Base-by-base conservation (phyloP, 2,797 vertebrate species). In the Pangasius krempfi region DNA sequence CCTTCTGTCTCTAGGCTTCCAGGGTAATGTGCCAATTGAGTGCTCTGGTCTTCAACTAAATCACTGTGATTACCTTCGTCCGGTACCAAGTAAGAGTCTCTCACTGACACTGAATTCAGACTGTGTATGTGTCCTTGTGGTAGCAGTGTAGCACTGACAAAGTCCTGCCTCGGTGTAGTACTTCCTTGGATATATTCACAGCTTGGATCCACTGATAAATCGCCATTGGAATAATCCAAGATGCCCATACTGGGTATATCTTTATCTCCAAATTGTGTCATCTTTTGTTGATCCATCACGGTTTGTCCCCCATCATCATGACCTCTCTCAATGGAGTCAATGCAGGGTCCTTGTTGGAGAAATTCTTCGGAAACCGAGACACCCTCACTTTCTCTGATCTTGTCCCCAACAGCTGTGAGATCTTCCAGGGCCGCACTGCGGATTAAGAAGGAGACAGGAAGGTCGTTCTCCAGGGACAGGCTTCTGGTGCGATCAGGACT, bases 351-450 rank as follows among this genome's bases (percentile, higher is more conserved):
- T 2, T 91, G 91, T 44, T 90, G 80, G 0, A 58, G 80, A 54
- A 85, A 13, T 22, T 91, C 73, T 3, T 60, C 75, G 54, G 82
- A 83, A 58, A 58, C 79, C 30, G 54, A 60, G 50, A 20, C 50
- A 37, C 56, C 54, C 6, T 84, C 14, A 25, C 37, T 27, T 88
- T 89, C 90, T 40, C 6, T 33, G 18, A 60, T 50, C 60, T 78
- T 92, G 75, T 94, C 92, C 5, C 92, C 94, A 13, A 96, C 95
- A 52, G 92, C 88, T 0, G 94, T 96, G 37, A 96, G 94, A 90
- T 96, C 95, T 80, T 96, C 95, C 92, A 96, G 50, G 44, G 95
- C 96, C 0, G 88, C 2, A 89, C 94, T 96, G 78, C 95, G 94
- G 27, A 96, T 91, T 14, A 96, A 90, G 64, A 92, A 91, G 37